Conservation (phyloP, 2,888 invertebrate genomes). For the Cerastis rubricosa region DNA sequence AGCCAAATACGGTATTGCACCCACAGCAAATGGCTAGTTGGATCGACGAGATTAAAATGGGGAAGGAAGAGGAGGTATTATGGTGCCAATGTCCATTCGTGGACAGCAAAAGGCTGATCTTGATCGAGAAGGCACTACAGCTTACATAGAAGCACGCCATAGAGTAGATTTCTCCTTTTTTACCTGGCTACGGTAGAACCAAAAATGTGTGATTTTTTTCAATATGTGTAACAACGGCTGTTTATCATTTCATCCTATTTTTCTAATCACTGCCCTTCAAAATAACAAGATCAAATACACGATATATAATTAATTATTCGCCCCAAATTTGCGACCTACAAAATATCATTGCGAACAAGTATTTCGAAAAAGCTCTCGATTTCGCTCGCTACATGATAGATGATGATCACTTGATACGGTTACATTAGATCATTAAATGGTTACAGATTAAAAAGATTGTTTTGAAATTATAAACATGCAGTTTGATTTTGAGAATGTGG, state of each 20-base stretch:
- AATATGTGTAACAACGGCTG: no score
- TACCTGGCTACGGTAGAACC: not conserved
- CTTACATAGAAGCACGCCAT: not conserved
- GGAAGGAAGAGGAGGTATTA: not conserved
- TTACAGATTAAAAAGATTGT: conserved; percentile 39
- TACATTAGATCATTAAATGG: conserved; percentile 43
- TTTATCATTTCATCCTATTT: not conserved
- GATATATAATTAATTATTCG: conserved; percentile 24
- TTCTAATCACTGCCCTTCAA: not conserved
- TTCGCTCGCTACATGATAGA: conserved; percentile 53
- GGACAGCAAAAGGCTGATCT: not conserved
- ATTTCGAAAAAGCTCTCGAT: conserved; percentile 53
- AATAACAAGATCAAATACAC: conserved; percentile 12
- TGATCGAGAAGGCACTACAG: not conserved
- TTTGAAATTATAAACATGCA: conserved; percentile 46
- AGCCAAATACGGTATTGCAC: no score
- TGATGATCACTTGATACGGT: conserved; percentile 56
- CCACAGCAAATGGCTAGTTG: not conserved
- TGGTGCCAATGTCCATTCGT: not conserved
- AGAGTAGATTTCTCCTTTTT: not conserved
- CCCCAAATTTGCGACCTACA: conserved; percentile 42
- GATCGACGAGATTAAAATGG: not conserved
- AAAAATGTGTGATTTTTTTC: not conserved
- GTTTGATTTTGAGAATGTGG: conserved; percentile 39
- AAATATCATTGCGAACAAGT: conserved; percentile 33